These are phyloP conservation scores for Acrobeloides nanus DNA, from an alignment of 2,888 invertebrate species.

Conservation along the genomic window DNA sequence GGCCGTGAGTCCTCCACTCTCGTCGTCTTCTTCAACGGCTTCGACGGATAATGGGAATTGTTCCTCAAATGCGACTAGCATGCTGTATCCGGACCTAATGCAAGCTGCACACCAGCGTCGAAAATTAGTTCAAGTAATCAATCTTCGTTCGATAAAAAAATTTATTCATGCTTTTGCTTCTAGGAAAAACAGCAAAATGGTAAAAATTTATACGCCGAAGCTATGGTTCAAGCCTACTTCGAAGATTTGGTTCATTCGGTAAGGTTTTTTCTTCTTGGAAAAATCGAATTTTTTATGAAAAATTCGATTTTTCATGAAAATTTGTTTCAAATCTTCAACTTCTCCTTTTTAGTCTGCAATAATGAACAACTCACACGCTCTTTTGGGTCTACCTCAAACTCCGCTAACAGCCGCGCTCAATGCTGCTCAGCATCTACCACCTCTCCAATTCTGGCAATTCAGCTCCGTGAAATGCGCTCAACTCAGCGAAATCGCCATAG, in stretches of 20 bases:
- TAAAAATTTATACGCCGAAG: slow-evolving; percentile 27
- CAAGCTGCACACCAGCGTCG: slow-evolving; percentile 22
- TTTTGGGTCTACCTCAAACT: slow-evolving; percentile 11
- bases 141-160: not conserved
- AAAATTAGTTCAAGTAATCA: slow-evolving; percentile 16
- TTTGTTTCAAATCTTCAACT: slow-evolving; percentile 2
- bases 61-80: not conserved
- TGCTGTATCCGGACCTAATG: slow-evolving; percentile 27
- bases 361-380: not conserved
- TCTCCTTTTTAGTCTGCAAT: slow-evolving; percentile 13
- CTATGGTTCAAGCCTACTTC: slow-evolving; percentile 28
- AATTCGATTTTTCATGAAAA: slow-evolving; percentile 6
- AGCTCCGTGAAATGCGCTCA: slow-evolving; percentile 21
- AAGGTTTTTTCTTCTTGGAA: too few relatives aligned
- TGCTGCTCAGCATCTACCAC: slow-evolving; percentile 10
- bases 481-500: slow-evolving; percentile 36
- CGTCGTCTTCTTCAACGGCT: slow-evolving; percentile 14
- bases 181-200: slow-evolving; percentile 9
- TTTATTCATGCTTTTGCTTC: slow-evolving; percentile 3
- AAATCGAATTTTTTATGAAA: too few relatives aligned
- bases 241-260: slow-evolving; percentile 24
- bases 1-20: slow-evolving; percentile 16
- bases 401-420: slow-evolving; percentile 5
- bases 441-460: slow-evolving; percentile 23
- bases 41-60: slow-evolving; percentile 8